These are phyloP conservation scores for Bombus soroeensis DNA, from an alignment of 1,140 invertebrate genomes.

Conservation along the genomic window DNA sequence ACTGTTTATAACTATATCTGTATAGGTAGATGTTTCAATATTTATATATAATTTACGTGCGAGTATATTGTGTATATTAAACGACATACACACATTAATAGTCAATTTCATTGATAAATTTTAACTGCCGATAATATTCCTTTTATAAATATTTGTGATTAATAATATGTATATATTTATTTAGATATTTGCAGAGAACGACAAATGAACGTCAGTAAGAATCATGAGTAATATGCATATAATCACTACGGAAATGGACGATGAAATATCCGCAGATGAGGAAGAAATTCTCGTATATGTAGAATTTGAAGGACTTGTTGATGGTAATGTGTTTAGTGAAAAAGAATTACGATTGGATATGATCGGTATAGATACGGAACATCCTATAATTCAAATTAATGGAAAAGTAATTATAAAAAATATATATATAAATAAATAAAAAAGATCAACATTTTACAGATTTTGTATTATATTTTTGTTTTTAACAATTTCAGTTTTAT, in stretches of 20 bases:
- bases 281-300: conserved; percentile 80
- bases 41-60: neutral
- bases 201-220: too few relatives aligned
- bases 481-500: conserved; percentile 74
- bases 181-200: too few relatives aligned
- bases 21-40: neutral
- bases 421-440: neutral
- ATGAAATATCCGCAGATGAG: conserved; percentile 72
- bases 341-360: conserved; percentile 79
- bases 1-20: neutral
- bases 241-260: conserved; percentile 53
- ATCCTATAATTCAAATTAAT: conserved; percentile 83
- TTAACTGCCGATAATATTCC: neutral
- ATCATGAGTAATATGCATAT: neutral
- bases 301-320: conserved; percentile 77
- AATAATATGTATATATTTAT: neutral
- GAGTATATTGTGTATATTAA: too few relatives aligned
- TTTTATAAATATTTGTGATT: neutral
- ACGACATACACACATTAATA: too few relatives aligned
- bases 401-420: conserved; percentile 77
- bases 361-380: conserved; percentile 83
- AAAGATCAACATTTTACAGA: neutral
- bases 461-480: neutral
- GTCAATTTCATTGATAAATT: neutral
- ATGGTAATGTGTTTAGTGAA: conserved; percentile 70